These are phyloP conservation scores for Florisuga fusca DNA, from an alignment of 2,797 vertebrate species.

Conservation along the genomic window DNA sequence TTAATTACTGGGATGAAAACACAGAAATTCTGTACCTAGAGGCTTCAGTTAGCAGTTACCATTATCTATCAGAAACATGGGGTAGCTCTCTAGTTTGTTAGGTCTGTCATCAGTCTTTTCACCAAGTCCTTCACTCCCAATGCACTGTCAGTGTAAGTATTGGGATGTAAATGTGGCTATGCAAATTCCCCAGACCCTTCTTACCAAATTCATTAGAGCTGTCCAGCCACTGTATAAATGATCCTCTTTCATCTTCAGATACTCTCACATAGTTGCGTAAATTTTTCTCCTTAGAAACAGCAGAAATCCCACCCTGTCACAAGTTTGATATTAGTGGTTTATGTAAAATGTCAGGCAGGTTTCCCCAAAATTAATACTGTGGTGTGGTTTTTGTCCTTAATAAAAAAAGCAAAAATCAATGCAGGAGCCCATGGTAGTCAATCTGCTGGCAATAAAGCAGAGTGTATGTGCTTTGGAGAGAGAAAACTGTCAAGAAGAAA, in stretches of 20 bases:
- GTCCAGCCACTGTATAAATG: background rate
- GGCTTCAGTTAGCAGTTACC: background rate
- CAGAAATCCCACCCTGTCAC: background rate
- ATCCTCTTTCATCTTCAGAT: background rate
- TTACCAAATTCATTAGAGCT: background rate
- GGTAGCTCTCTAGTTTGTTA: background rate
- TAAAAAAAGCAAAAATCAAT: conserved; percentile 17
- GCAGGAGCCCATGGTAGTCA: background rate
- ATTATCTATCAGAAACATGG: background rate
- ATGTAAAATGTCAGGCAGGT: background rate
- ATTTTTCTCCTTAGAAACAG: background rate
- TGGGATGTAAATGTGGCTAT: conserved; percentile 23
- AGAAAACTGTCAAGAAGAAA: background rate
- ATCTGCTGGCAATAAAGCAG: background rate
- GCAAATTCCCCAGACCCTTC: background rate
- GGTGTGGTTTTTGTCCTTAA: background rate
- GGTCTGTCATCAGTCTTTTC: background rate
- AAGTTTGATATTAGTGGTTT: background rate
- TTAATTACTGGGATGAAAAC: background rate
- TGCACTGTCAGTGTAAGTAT: conserved; percentile 31
- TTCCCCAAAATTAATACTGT: background rate
- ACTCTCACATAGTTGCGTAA: background rate
- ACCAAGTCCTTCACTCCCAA: background rate
- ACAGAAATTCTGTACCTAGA: background rate
- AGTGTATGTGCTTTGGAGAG: background rate